phyloP scores from a whole-genome alignment of 1,140 invertebrate species.

The Leptopilina boulardi region DNA sequence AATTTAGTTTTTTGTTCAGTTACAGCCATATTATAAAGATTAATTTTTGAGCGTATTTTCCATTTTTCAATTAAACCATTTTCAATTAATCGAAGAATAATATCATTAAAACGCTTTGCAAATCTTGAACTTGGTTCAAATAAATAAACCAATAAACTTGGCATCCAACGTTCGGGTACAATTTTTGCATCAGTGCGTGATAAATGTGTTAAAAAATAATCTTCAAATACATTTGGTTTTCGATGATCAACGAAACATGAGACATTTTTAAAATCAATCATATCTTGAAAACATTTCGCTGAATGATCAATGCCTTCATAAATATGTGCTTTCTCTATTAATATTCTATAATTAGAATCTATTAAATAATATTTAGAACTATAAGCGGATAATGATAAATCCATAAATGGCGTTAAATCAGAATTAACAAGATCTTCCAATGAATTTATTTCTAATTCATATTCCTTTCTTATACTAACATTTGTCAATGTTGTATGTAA shows the following conservation, averaged over 20 bases:
- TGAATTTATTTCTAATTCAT: background rate
- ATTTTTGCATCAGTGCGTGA: background rate
- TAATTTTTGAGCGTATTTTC: background rate
- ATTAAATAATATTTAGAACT: no score
- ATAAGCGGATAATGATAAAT: background rate
- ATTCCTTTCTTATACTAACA: background rate
- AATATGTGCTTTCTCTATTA: background rate
- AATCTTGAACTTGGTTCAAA: background rate
- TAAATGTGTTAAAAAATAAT: background rate
- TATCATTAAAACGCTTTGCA: background rate
- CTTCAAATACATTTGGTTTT: background rate
- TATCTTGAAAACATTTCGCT: background rate
- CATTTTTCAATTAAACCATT: constrained; percentile 5
- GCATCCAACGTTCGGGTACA: background rate
- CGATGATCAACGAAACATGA: background rate
- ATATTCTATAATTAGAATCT: background rate
- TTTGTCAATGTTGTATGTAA: background rate
- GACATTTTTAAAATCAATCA: background rate
- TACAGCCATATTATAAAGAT: background rate
- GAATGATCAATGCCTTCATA: background rate
- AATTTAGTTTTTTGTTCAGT: background rate
- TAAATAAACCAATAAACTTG: background rate
- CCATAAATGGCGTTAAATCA: background rate
- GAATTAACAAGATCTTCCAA: background rate
- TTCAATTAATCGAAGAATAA: background rate